These are phyloP conservation scores for Helicoverpa zea DNA, from an alignment of 1,140 invertebrate genomes.

Conservation along the genomic window DNA sequence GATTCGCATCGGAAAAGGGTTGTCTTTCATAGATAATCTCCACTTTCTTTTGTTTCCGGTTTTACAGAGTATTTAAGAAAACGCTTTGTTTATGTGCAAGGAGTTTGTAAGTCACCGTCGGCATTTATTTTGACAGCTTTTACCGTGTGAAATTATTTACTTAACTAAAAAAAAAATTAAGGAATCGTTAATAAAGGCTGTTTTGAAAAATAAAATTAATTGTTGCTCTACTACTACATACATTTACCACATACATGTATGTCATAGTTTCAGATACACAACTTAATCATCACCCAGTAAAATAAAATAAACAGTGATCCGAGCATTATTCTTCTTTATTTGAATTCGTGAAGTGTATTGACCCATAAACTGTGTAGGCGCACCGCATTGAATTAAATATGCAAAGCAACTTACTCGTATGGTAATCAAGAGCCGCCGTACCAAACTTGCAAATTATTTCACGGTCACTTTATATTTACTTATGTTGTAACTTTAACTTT, in stretches of 20 bases:
- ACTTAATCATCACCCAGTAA: no score
- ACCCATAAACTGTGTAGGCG: conserved; percentile 16
- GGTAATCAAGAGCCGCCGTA: conserved; percentile 25
- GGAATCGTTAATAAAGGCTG: no score
- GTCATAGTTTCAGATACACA: no score
- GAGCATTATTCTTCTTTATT: not conserved
- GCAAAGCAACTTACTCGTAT: conserved; percentile 37
- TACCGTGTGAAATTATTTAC: no score
- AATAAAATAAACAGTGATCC: no score
- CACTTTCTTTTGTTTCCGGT: conserved; percentile 1
- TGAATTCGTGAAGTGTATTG: conserved; percentile 23
- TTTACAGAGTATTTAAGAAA: not conserved
- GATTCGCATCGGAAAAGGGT: not conserved
- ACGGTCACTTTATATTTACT: conserved; percentile 8
- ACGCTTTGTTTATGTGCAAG: not conserved
- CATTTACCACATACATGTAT: no score
- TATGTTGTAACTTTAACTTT: no score
- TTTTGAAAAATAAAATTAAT: no score
- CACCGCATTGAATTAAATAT: conserved; percentile 22
- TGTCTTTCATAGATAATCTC: not conserved
- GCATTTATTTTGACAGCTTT: no score
- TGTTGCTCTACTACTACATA: no score
- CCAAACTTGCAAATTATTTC: conserved; percentile 42
- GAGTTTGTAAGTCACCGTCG: not conserved
- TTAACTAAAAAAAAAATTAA: no score